Base-by-base conservation (phyloP, 1,140 invertebrate genomes). In the Drosophila bifasciata region DNA sequence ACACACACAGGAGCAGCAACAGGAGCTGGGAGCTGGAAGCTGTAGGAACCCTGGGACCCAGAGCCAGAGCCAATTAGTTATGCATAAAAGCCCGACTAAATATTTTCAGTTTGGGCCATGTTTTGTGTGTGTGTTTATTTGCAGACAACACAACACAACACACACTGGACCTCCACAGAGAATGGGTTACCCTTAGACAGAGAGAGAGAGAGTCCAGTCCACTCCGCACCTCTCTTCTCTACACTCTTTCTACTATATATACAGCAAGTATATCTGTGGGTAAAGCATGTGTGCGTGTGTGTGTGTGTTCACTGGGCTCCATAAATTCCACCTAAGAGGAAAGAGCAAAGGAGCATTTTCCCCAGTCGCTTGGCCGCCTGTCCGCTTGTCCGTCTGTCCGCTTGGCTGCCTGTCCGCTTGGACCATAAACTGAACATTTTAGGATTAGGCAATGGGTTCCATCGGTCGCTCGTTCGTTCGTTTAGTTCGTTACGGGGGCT, bases 21-120 rank as follows among this genome's bases (percentile, higher is more conserved):
- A 69, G 46, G 28, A 61, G 36, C 44, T 80, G 45, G 36, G 21
- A 44, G 48, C 25, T 21, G 36, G 1, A 40, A 5, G 49, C 16
- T 19, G n/a, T n/a, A n/a, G 15, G 19, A 52, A 50, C 32, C 32
- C 32, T 17, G 28, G 21, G 13, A 43, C 48, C n/a, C n/a, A 32
- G 28, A 58, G 52, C 70, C 59, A 50, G 55, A 64, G 77, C 81
- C 81, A 85, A 85, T 85, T 85, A 85, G 81, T 85, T 88, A 86
- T 86, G 81, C 81, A 78, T 77, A 85, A 86, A 77, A 77, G 74
- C 74, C 45, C 58, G 69, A 70, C 83, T 78, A 73, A 75, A 85
- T 76, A 81, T 80, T 68, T 60, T 70, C 76, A 77, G 72, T 74
- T 68, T 49, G 57, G 74, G 63, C 69, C 79, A 49, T 64, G 71